phyloP scores from a whole-genome alignment of 2,888 invertebrate species.

The Temnothorax ravouxi region DNA sequence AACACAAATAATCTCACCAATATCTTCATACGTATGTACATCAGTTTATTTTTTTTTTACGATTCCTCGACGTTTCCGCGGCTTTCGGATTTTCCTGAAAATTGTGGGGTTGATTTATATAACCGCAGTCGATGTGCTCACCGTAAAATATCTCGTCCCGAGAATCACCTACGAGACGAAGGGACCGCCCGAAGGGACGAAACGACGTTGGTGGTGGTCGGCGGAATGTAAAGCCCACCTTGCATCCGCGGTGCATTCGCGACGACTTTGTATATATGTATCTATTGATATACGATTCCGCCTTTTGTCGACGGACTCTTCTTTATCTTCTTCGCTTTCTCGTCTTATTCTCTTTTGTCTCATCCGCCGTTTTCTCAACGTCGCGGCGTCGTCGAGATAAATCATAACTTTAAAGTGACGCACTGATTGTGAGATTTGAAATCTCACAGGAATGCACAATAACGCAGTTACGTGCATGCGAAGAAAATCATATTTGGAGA shows the following conservation, averaged over 20 bases:
- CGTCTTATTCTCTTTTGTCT: constrained; percentile 42
- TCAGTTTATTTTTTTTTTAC: neutral
- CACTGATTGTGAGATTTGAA: neutral
- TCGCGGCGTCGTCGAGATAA: neutral
- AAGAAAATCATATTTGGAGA: constrained; percentile 19
- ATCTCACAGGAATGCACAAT: neutral
- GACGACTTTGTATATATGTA: constrained; percentile 15
- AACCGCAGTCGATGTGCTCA: constrained; percentile 8
- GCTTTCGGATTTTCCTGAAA: constrained; percentile 15
- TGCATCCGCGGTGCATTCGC: constrained; percentile 16
- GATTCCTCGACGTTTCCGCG: neutral
- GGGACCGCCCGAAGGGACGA: constrained; percentile 41
- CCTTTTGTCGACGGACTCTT: constrained; percentile 41
- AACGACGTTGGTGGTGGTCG: constrained; percentile 38
- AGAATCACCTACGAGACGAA: constrained; percentile 38
- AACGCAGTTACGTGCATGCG: neutral
- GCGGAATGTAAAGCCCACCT: constrained; percentile 39
- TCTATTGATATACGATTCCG: constrained; percentile 44
- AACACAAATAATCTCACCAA: neutral
- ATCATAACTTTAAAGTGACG: constrained; percentile 37
- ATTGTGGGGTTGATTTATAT: constrained; percentile 16
- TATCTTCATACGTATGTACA: neutral
- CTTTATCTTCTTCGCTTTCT: constrained; percentile 23
- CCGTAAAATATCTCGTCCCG: constrained; percentile 33
- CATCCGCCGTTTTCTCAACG: constrained; percentile 1